Conservation (phyloP, 2,113 vertebrate genomes). For the Macrotus californicus region DNA sequence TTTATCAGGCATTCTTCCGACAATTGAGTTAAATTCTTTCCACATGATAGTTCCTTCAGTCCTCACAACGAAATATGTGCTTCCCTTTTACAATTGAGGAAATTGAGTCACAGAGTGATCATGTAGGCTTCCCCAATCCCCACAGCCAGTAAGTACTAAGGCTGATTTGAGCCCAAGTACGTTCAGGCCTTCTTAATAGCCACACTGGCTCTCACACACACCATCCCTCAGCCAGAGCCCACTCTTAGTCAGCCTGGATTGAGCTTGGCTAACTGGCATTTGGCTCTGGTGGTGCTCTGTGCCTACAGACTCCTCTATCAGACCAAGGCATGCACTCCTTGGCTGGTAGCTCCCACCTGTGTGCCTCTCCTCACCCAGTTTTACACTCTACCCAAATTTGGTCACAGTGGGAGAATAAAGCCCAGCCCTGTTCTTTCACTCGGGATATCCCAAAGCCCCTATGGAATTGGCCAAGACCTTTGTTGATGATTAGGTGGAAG, state of each 20-base stretch:
- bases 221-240: background rate
- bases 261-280: background rate
- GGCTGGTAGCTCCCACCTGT: too few species aligned
- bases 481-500: background rate
- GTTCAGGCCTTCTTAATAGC: background rate
- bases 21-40: background rate
- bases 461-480: background rate
- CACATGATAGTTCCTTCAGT: background rate
- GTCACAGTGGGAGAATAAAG: background rate
- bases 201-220: background rate
- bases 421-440: background rate
- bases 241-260: background rate
- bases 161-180: background rate
- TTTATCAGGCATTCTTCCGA: background rate
- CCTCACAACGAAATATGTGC: background rate
- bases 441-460: background rate
- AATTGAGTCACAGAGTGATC: background rate
- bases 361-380: background rate
- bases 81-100: background rate
- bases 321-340: background rate
- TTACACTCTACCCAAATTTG: too few species aligned
- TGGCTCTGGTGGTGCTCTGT: fast-evolving
- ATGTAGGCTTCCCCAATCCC: background rate
- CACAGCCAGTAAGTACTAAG: background rate
- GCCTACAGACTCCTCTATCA: background rate